These are phyloP conservation scores for Protophormia terraenovae DNA, from an alignment of 2,888 invertebrate genomes.

Conservation along the genomic window DNA sequence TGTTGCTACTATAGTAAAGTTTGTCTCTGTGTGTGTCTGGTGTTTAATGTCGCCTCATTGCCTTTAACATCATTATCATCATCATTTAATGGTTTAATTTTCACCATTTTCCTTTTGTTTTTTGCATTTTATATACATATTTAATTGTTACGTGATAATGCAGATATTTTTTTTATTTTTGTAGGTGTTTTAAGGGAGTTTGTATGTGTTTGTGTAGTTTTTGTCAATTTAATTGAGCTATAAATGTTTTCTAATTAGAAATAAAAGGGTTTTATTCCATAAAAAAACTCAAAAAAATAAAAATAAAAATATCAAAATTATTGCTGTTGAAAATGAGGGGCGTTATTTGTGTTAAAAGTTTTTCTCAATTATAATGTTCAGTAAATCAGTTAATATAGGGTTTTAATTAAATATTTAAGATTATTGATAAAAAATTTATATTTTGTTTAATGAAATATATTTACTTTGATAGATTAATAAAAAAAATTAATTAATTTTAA, in stretches of 20 bases:
- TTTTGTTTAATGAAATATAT: no score
- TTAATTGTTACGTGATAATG: slow-evolving; percentile 66
- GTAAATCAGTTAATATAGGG: slow-evolving; percentile 24
- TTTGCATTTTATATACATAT: slow-evolving; percentile 47
- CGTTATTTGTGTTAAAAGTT: slow-evolving; percentile 51
- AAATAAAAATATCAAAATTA: slow-evolving; percentile 1
- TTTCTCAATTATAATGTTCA: slow-evolving; percentile 16
- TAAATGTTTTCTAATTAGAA: slow-evolving; percentile 65
- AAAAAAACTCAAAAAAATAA: background rate
- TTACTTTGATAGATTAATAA: no score
- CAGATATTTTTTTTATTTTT: slow-evolving; percentile 18
- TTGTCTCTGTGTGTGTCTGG: background rate
- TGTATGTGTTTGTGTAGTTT: slow-evolving; percentile 29
- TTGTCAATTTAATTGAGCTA: slow-evolving; percentile 67
- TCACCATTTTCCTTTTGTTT: slow-evolving; percentile 41
- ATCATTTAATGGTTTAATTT: slow-evolving; percentile 64
- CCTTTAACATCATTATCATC: slow-evolving; percentile 6
- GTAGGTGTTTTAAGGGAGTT: slow-evolving; percentile 19
- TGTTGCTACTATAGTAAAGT: slow-evolving; percentile 28
- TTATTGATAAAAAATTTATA: background rate
- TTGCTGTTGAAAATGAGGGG: slow-evolving; percentile 50
- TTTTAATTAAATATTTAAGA: slow-evolving; percentile 2
- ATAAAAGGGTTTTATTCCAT: slow-evolving; percentile 44
- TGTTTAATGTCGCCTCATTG: slow-evolving; percentile 26
- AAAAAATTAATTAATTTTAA: no score